A percentile compares a stretch with the other conserved stretches of the same genome.
These are phyloP conservation scores for Caerostris extrusa DNA, from an alignment of 1,140 invertebrate genomes.

Conservation along the genomic window DNA sequence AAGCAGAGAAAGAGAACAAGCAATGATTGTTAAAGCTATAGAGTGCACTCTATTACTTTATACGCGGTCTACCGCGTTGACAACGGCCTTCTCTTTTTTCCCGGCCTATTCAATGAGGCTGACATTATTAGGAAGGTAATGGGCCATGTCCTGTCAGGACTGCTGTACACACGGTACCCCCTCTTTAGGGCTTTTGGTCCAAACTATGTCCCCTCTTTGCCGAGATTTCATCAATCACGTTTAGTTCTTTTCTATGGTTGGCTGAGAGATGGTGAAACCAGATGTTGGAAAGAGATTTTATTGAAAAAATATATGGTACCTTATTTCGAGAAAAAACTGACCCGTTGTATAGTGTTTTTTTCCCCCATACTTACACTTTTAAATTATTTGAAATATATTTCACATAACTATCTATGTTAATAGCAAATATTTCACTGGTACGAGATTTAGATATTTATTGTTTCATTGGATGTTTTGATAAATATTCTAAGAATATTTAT, in stretches of 20 bases:
- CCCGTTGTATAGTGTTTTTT: too few species aligned
- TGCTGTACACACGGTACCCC: background rate
- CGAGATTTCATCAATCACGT: constrained; percentile 46
- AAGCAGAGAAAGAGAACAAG: constrained; percentile 67
- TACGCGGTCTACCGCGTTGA: constrained; percentile 62
- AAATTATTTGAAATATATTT: too few species aligned
- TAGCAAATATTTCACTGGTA: too few species aligned
- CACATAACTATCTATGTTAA: too few species aligned
- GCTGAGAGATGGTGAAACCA: background rate
- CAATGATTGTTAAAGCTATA: constrained; percentile 63
- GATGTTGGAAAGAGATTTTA: background rate
- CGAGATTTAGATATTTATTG: too few species aligned
- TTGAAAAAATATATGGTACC: constrained; percentile 3
- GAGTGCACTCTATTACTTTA: constrained; percentile 72
- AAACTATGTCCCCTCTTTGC: background rate
- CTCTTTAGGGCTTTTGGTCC: background rate
- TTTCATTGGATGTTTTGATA: too few species aligned
- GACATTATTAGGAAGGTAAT: constrained; percentile 73
- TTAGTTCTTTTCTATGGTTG: background rate
- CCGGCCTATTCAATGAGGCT: constrained; percentile 50
- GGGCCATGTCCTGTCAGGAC: constrained; percentile 47
- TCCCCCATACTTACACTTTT: too few species aligned
- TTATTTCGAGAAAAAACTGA: background rate
- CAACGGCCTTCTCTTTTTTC: constrained; percentile 52
- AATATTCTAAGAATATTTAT: too few species aligned